Evolutionary conservation across 2,113 vertebrate genomes (phyloP).

Genomic region (Heliornis fulica): DNA sequence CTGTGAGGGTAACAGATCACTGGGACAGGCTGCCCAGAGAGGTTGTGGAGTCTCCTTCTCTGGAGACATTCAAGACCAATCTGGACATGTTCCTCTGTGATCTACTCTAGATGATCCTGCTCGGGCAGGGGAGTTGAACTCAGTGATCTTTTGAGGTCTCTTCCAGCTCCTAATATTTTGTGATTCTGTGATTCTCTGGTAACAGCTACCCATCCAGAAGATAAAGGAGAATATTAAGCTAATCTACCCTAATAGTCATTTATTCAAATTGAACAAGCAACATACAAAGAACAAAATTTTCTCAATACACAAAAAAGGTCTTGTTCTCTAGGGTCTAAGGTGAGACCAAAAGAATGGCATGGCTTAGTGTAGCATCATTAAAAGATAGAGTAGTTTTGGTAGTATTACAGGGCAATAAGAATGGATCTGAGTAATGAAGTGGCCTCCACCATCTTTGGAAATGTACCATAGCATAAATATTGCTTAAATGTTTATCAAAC

Average conservation of each 20-base stretch:
- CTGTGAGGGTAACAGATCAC: too few species aligned
- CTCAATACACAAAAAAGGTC: not conserved
- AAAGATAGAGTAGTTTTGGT: not conserved
- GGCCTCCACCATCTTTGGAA: constrained; percentile 42
- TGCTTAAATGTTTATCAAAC: constrained; percentile 43
- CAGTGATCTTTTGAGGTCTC: too few species aligned
- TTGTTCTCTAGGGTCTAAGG: not conserved
- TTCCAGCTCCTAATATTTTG: too few species aligned
- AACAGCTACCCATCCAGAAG: not conserved
- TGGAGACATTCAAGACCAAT: too few species aligned
- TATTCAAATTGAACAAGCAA: not conserved
- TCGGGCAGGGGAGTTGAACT: too few species aligned
- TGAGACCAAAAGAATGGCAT: not conserved
- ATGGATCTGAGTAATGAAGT: constrained; percentile 37
- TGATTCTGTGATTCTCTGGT: too few species aligned
- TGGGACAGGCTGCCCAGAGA: too few species aligned
- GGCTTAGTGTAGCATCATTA: constrained; percentile 10
- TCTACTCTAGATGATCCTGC: too few species aligned
- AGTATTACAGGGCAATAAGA: not conserved
- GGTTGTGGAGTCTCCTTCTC: too few species aligned
- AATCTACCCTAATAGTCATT: not conserved
- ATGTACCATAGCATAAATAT: constrained; percentile 1
- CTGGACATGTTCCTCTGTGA: too few species aligned
- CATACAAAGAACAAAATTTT: not conserved
- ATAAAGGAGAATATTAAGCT: not conserved